Base-by-base conservation (phyloP, 2,888 invertebrate genomes). In the Athalia cordata region DNA sequence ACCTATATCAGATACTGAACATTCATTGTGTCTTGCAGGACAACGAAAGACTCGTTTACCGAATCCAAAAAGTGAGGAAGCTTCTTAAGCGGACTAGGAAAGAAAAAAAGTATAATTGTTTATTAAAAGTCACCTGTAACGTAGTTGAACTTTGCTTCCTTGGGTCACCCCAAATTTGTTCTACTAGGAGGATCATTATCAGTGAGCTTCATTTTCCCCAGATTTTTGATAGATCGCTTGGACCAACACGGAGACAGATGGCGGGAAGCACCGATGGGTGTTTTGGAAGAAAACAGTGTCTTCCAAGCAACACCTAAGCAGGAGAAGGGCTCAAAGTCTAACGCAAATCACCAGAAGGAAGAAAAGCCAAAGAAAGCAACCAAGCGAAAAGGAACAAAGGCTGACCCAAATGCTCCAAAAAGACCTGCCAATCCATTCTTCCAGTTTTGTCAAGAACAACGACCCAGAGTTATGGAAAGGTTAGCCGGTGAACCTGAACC, bases 351-450 rank as follows among this genome's bases (percentile, higher is more conserved):
- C 83, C 49, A 80, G 52, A 88, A 89, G 78, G 88, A 90, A 72
- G 87, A 89, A 68, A 89, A 88, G 77, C 87, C 88, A 5, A 90
- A 89, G 82, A 95, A 94, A 91, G 92, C 91, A 11, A 85, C 90
- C 62, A 93, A 93, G 89, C 91, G 92, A 83, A 93, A 93, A 82
- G 94, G 93, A 89, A 83, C 90, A 5, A 93, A 93, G 83, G 91
- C 91, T 84, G 95, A 95, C 90, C 95, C 95, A 0, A 95, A 95
- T 90, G 95, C 95, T 68, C 95, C 95, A 0, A 95, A 95, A 87
- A 92, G 95, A 82, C 95, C 95, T 1, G 95, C 95, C 77, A 95
- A 95, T 92, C 95, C 95, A 68, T 95, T 95, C 89, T 95, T 95
- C 86, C 95, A 95, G 90, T 95, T 95, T 89, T 95, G 95, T 83